phyloP scores from a whole-genome alignment of 2,888 invertebrate genomes.

The Ectropis crepuscularia region DNA sequence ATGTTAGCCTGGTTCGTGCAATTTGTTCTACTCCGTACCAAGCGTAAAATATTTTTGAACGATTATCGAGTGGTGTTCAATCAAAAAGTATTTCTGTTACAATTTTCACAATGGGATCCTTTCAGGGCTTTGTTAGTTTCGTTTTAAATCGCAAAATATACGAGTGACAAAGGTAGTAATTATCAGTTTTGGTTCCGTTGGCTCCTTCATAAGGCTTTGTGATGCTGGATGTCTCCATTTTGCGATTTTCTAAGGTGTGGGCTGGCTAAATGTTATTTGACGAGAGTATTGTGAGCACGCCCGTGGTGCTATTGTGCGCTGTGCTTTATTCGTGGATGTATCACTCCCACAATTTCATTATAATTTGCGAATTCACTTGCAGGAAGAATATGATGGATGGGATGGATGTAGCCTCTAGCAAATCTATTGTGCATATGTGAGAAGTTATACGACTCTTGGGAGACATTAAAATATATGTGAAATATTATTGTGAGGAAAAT shows the following conservation, averaged over 20 bases:
- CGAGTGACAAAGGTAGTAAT: conserved; percentile 78
- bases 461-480: conserved; percentile 36
- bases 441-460: conserved; percentile 78
- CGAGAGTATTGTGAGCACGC: conserved; percentile 79
- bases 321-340: conserved; percentile 67
- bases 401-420: conserved; percentile 50
- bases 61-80: conserved; percentile 47
- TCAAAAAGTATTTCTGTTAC: conserved; percentile 60
- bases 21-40: conserved; percentile 20
- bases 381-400: conserved; percentile 77
- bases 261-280: conserved; percentile 84
- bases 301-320: conserved; percentile 71
- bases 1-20: neutral
- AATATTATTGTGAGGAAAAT: conserved; percentile 3
- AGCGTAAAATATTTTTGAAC: conserved; percentile 34
- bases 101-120: conserved; percentile 56
- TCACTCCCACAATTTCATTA: conserved; percentile 82
- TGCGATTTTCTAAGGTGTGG: conserved; percentile 83
- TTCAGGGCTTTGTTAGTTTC: conserved; percentile 61
- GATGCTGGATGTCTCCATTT: conserved; percentile 77
- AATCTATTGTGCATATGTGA: conserved; percentile 60
- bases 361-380: conserved; percentile 70
- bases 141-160: conserved; percentile 68
- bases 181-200: conserved; percentile 76
- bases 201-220: conserved; percentile 74